Conservation (phyloP, 2,797 vertebrate genomes). For the Geotria australis region DNA sequence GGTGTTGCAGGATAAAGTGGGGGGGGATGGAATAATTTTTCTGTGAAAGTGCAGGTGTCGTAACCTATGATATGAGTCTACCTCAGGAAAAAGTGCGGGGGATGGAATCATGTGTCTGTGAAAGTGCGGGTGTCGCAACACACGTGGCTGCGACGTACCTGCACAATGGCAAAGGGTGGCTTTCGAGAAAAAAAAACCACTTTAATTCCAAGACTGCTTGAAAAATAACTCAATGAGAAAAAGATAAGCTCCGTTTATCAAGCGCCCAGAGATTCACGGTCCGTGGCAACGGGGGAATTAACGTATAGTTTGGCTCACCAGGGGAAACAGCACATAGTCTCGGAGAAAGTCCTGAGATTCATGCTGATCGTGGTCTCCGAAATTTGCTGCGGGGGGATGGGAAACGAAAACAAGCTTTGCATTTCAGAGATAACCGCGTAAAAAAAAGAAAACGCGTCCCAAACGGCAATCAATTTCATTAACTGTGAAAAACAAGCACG, state of each 20-base stretch:
- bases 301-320: conserved; percentile 24
- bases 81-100: no score
- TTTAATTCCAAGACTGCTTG: background rate
- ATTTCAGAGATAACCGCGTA: no score
- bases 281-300: background rate
- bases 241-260: background rate
- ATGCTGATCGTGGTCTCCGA: conserved; percentile 83
- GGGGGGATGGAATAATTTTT: no score
- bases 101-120: no score
- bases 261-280: background rate
- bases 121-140: no score
- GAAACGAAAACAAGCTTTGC: background rate
- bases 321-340: conserved; percentile 76
- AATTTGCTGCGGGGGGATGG: conserved; percentile 34
- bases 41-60: no score
- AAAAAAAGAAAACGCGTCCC: no score
- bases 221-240: background rate
- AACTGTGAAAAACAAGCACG: no score
- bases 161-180: background rate
- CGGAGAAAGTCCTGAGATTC: conserved; percentile 91
- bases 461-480: no score
- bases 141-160: no score
- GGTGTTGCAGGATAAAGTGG: no score
- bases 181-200: background rate
- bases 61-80: no score